Conservation (phyloP, 2,113 vertebrate genomes). For the Mionectes macconnelli region DNA sequence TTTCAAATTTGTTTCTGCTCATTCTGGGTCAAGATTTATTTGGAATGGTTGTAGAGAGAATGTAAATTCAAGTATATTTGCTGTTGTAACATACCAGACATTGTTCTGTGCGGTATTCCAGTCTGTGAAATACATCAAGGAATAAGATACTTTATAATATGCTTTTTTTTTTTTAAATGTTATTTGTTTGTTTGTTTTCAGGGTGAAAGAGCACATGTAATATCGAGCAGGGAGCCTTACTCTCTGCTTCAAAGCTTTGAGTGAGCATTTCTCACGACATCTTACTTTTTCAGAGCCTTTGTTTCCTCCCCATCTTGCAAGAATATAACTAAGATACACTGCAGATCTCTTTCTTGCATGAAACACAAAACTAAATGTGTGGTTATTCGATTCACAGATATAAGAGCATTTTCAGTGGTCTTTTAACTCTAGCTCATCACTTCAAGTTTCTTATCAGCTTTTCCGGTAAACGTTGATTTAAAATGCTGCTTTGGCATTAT, state of each 20-base stretch:
- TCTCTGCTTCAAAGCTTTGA: not conserved
- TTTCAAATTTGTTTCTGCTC: not conserved
- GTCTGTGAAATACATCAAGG: not conserved
- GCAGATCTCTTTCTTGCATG: fast-evolving
- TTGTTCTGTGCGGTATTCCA: not conserved
- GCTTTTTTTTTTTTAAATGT: no score
- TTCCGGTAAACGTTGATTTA: not conserved
- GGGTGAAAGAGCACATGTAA: not conserved
- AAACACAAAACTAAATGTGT: not conserved
- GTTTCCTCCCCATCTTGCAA: not conserved
- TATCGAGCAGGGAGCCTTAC: not conserved
- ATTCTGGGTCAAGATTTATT: not conserved
- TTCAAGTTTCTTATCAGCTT: not conserved
- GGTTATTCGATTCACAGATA: not conserved
- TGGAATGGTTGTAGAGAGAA: not conserved
- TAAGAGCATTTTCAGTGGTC: not conserved
- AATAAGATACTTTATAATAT: not conserved
- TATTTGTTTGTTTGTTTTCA: not conserved
- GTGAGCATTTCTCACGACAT: not conserved
- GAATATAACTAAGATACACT: not conserved
- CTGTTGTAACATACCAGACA: not conserved
- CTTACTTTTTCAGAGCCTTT: not conserved
- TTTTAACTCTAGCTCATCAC: not conserved
- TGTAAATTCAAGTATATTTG: not conserved
- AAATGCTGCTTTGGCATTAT: not conserved